Percentiles rank a stretch among this genome's conserved stretches.
Conservation (phyloP, 1,140 invertebrate genomes). For the Drosophila nikananu region DNA sequence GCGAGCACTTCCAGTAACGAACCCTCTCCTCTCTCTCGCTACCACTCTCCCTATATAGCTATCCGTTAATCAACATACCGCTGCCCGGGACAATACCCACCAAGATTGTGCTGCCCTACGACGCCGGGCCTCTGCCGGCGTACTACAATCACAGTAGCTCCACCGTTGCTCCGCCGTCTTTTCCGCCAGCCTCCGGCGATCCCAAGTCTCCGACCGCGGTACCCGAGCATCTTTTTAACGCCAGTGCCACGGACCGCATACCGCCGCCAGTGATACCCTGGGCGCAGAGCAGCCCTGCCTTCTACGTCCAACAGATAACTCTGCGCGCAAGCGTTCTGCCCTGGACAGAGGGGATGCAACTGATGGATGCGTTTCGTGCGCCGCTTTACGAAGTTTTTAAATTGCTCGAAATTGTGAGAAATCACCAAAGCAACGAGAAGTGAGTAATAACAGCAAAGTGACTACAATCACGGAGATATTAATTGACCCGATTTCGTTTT, state of each 20-base stretch:
- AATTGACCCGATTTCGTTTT: constrained; percentile 71
- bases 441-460: constrained; percentile 82
- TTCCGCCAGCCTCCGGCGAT: background rate
- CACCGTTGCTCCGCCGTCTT: background rate
- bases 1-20: constrained; percentile 48
- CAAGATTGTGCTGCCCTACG: constrained; percentile 83
- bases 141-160: constrained; percentile 46
- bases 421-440: constrained; percentile 92
- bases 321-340: constrained; percentile 91
- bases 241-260: constrained; percentile 27
- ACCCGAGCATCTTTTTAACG: constrained; percentile 39
- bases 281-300: constrained; percentile 87
- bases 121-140: constrained; percentile 27
- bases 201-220: constrained; percentile 9
- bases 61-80: constrained; percentile 84
- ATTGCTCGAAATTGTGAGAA: constrained; percentile 93
- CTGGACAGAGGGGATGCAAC: constrained; percentile 92
- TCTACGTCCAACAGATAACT: constrained; percentile 94
- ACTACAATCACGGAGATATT: background rate
- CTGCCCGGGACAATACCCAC: constrained; percentile 85
- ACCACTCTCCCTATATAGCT: constrained; percentile 54
- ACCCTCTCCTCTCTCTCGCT: constrained; percentile 63
- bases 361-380: constrained; percentile 95
- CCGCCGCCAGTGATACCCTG: constrained; percentile 84
- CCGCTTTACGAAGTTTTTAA: constrained; percentile 95